Conservation (phyloP, 2,113 vertebrate genomes). For the Oriolus oriolus region DNA sequence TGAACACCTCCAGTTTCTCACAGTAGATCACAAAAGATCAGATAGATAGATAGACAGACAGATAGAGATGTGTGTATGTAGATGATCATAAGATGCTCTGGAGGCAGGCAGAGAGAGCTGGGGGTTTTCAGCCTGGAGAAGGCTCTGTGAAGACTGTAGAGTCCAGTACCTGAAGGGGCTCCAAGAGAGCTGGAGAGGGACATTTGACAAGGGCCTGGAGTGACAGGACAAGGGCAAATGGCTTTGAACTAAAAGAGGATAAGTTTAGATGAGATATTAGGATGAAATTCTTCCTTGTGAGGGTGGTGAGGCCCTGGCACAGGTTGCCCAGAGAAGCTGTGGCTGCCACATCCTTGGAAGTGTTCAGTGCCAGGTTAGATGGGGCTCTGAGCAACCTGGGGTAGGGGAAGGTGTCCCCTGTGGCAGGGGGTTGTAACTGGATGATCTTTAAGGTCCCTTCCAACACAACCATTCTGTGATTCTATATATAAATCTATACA, state of each 20-base stretch:
- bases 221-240: no score
- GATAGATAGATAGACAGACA: background rate
- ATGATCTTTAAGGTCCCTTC: background rate
- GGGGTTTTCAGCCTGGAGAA: background rate
- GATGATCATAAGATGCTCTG: background rate
- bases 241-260: background rate
- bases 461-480: background rate
- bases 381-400: background rate
- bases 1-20: background rate
- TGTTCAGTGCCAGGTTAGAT: background rate
- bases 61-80: background rate
- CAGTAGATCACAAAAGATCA: background rate
- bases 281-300: background rate
- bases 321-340: background rate
- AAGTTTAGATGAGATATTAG: background rate
- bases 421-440: accelerated
- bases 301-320: no score
- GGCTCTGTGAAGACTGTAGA: background rate
- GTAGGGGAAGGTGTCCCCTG: background rate
- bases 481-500: background rate
- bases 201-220: background rate
- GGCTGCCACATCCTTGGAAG: background rate
- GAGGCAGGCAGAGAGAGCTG: background rate
- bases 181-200: background rate
- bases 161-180: background rate